Conservation (phyloP, 1,140 invertebrate species). For the Harlomillsia oculata region DNA sequence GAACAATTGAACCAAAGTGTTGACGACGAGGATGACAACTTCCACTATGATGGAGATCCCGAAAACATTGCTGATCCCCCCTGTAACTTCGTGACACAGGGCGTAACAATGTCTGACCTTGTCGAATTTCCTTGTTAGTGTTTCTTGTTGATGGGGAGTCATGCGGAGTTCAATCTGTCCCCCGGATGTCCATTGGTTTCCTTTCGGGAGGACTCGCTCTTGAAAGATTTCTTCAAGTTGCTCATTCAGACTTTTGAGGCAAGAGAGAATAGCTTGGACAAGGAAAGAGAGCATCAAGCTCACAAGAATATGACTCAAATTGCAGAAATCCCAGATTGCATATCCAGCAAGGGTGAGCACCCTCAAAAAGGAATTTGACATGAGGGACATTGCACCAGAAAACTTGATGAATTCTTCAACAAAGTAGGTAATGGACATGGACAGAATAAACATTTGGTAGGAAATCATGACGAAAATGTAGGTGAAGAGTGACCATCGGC, state of each 20-base stretch:
- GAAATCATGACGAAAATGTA: background rate
- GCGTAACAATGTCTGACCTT: background rate
- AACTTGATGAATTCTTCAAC: background rate
- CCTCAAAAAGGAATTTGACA: background rate
- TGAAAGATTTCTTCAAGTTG: conserved; percentile 3
- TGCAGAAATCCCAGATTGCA: conserved; percentile 2
- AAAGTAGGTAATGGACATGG: background rate
- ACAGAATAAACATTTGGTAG: background rate
- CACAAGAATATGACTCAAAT: conserved; percentile 5
- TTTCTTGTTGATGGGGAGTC: background rate
- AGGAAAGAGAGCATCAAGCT: background rate
- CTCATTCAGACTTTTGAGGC: background rate
- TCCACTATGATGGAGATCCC: conserved; percentile 17
- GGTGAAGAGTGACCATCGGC: background rate
- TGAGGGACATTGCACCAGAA: background rate
- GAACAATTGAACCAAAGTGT: background rate
- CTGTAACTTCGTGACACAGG: conserved; percentile 1
- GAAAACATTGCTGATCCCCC: background rate
- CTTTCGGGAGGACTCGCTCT: too few relatives aligned
- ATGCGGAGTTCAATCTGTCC: background rate
- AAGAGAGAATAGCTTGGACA: background rate
- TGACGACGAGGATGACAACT: conserved; percentile 3
- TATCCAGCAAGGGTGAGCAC: background rate
- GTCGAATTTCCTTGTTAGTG: background rate
- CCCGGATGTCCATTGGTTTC: too few relatives aligned